Evolutionary conservation across 1,140 invertebrate species (phyloP), one percentile per base, ranked within the genome.

Genomic region (Pygmarrhopalites habei): DNA sequence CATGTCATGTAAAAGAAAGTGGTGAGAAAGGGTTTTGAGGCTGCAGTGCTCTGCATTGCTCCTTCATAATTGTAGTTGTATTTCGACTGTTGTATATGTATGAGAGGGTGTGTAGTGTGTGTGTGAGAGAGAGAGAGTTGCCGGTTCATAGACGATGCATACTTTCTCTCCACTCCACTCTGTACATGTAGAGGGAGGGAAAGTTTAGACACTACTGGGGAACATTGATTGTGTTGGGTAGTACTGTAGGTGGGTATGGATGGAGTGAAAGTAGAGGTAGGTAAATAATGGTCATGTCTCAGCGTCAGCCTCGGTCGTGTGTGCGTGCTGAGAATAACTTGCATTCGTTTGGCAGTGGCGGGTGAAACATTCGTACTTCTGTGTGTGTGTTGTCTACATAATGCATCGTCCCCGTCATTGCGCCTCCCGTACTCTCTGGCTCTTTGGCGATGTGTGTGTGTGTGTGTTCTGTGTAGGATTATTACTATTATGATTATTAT

Each of bases 201-300:
- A n/a, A n/a, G n/a, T n/a, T n/a, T n/a, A n/a, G n/a, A n/a, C n/a
- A n/a, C n/a, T n/a, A n/a, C n/a, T n/a, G n/a, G n/a, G n/a, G n/a
- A n/a, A n/a, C n/a, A n/a, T n/a, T n/a, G n/a, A n/a, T n/a, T n/a
- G n/a, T n/a, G n/a, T n/a, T n/a, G 23, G 44, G n/a, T 47, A 25
- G 5, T 47, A 10, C 4, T 47, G 44, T n/a, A 21, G 23, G 44
- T n/a, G n/a, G 39, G 17, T n/a, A 47, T 25, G 23, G 44, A 25
- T 21, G 4, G 7, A 4, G n/a, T 41, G 12, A n/a, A n/a, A 15
- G 46, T 49, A 29, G 14, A 29, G 49, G 23, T 52, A 29, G 49
- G 49, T 52, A 52, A 52, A 52, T 52, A 52, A 52, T 52, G 25
- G 49, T 52, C 49, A 52, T 52, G 49, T 52, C 49, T 29, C 28